A percentile compares a stretch with the other conserved stretches of the same genome.
Conservation (phyloP, 1,140 invertebrate genomes). For the Caerostris extrusa region DNA sequence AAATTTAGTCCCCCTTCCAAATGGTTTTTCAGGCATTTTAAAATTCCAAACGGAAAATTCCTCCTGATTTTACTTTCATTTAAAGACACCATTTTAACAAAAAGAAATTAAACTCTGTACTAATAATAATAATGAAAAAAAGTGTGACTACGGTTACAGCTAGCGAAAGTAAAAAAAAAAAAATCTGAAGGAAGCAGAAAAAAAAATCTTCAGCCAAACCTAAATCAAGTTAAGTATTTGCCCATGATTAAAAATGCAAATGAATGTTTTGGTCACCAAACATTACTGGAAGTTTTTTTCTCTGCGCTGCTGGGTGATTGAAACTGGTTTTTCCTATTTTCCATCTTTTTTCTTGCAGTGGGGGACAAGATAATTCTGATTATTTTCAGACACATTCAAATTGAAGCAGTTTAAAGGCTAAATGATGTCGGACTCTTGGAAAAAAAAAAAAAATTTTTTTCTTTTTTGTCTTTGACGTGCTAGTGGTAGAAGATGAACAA, state of each 20-base stretch:
- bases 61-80: constrained; percentile 62
- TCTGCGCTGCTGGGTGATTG: constrained; percentile 47
- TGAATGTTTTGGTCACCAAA: constrained; percentile 77
- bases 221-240: constrained; percentile 78
- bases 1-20: constrained; percentile 47
- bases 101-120: constrained; percentile 74
- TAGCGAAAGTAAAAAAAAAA: constrained; percentile 37
- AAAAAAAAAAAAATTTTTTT: constrained; percentile 49
- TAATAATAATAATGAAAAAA: constrained; percentile 63
- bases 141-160: constrained; percentile 32
- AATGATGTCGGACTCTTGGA: constrained; percentile 62
- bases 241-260: constrained; percentile 77
- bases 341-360: constrained; percentile 45
- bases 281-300: constrained; percentile 71
- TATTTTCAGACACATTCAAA: constrained; percentile 77
- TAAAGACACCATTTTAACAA: constrained; percentile 63
- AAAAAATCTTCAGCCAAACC: constrained; percentile 71
- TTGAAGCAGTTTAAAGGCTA: constrained; percentile 77
- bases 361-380: constrained; percentile 70
- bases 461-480: constrained; percentile 29
- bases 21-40: constrained; percentile 72
- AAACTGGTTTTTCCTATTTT: constrained; percentile 74
- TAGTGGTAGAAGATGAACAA: not conserved
- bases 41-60: constrained; percentile 74
- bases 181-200: constrained; percentile 8